phyloP scores from a whole-genome alignment of 1,140 invertebrate species.

The Ptiloglossa arizonensis region DNA sequence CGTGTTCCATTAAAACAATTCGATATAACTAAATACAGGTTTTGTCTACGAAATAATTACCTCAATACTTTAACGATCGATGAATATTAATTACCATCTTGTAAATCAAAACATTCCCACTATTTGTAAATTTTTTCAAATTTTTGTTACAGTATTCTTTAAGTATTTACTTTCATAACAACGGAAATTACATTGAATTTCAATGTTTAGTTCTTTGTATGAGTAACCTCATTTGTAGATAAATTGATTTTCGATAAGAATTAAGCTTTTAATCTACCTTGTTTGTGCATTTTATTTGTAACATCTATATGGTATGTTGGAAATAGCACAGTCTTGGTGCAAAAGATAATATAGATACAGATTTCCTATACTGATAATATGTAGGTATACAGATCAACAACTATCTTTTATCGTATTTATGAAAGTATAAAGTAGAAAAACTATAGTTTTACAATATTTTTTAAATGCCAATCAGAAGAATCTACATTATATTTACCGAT shows the following conservation, averaged over 20 bases:
- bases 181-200: background rate
- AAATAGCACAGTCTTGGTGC: background rate
- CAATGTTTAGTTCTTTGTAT: background rate
- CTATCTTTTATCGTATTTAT: background rate
- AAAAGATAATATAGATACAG: slow-evolving; percentile 14
- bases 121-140: background rate
- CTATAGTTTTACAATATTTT: background rate
- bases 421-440: too few species aligned
- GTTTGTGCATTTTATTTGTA: background rate
- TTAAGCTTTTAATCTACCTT: background rate
- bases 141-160: background rate
- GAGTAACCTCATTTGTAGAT: background rate
- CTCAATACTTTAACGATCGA: background rate
- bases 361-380: background rate
- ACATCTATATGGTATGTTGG: background rate
- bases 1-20: slow-evolving; percentile 1
- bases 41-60: background rate
- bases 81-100: background rate
- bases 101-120: background rate
- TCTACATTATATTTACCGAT: background rate
- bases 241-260: background rate
- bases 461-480: background rate
- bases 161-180: too few species aligned
- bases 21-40: background rate
- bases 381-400: background rate